A percentile compares a stretch with the other conserved stretches of the same genome.
Evolutionary conservation across 2,888 invertebrate genomes (phyloP).

Genomic region (Laspeyria flexula): DNA sequence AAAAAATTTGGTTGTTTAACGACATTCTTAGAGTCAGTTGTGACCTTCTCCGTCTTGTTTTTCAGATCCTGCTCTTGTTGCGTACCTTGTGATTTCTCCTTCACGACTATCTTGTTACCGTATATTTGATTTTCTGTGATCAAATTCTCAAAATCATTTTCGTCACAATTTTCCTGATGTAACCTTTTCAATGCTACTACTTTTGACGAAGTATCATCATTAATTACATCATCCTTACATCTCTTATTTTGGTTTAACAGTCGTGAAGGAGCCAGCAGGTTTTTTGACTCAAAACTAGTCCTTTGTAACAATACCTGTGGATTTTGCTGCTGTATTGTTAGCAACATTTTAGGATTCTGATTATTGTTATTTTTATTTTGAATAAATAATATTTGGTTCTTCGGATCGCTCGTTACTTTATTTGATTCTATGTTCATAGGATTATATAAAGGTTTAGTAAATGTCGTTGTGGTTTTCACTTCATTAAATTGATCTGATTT

Average conservation of each 20-base stretch:
- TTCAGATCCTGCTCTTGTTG: slow-evolving; percentile 75
- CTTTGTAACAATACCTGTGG: slow-evolving; percentile 74
- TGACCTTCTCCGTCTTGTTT: slow-evolving; percentile 57
- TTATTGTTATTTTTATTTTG: slow-evolving; percentile 73
- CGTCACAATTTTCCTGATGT: slow-evolving; percentile 81
- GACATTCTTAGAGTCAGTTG: slow-evolving; percentile 66
- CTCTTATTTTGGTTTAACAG: slow-evolving; percentile 73
- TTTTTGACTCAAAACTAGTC: slow-evolving; percentile 76
- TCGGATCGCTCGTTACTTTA: slow-evolving; percentile 64
- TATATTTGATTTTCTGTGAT: slow-evolving; percentile 85
- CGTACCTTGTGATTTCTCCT: slow-evolving; percentile 80
- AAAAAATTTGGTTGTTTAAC: slow-evolving; percentile 77
- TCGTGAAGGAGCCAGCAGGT: slow-evolving; percentile 82
- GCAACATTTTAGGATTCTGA: slow-evolving; percentile 70
- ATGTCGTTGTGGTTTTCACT: slow-evolving; percentile 44
- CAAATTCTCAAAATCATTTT: slow-evolving; percentile 84
- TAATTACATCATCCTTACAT: slow-evolving; percentile 71
- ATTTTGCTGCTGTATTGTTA: slow-evolving; percentile 73
- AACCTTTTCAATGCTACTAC: slow-evolving; percentile 80
- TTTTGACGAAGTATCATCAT: slow-evolving; percentile 69
- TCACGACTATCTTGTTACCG: slow-evolving; percentile 85
- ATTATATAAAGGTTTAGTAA: slow-evolving; percentile 58
- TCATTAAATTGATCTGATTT: slow-evolving; percentile 55
- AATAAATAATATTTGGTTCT: slow-evolving; percentile 74
- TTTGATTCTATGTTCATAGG: slow-evolving; percentile 63